A percentile compares a stretch with the other conserved stretches of the same genome.
Evolutionary conservation across 2,888 invertebrate genomes (phyloP).

Genomic region (Tuberolachnus salignus): DNA sequence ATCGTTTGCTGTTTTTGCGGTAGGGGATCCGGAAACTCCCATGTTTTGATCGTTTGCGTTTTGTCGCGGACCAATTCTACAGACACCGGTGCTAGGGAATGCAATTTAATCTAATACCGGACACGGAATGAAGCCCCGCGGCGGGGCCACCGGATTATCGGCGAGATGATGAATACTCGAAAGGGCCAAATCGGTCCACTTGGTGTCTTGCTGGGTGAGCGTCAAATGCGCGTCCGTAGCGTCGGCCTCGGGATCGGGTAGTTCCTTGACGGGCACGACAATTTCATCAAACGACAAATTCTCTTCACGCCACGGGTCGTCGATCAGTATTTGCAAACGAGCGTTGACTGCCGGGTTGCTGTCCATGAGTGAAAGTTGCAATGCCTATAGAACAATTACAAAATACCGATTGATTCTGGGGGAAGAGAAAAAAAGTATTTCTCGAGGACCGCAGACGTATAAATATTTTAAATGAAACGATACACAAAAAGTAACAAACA

Average conservation of each 20-base stretch:
- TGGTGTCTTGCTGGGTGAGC: constrained; percentile 82
- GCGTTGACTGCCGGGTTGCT: constrained; percentile 75
- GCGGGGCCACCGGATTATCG: constrained; percentile 46
- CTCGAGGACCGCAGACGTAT: too few species aligned
- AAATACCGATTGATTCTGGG: too few species aligned
- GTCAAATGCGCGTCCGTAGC: constrained; percentile 90
- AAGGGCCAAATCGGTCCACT: constrained; percentile 72
- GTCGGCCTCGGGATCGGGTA: constrained; percentile 92
- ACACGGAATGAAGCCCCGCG: too few species aligned
- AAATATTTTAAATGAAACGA: too few species aligned
- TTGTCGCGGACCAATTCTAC: too few species aligned
- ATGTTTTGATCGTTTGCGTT: constrained; percentile 61
- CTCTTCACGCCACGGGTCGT: constrained; percentile 88
- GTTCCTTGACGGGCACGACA: constrained; percentile 80
- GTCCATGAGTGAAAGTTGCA: too few species aligned
- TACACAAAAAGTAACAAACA: too few species aligned
- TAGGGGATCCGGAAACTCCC: constrained; percentile 76
- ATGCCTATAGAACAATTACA: too few species aligned
- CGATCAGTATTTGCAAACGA: constrained; percentile 78
- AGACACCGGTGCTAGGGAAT: too few species aligned
- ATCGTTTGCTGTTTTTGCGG: constrained; percentile 69
- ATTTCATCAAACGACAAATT: too few species aligned
- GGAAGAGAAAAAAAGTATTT: too few species aligned
- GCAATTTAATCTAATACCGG: too few species aligned
- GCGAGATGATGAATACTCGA: constrained; percentile 47